Evolutionary conservation across 2,113 vertebrate species (phyloP).

Genomic region (Gavialis gangeticus): DNA sequence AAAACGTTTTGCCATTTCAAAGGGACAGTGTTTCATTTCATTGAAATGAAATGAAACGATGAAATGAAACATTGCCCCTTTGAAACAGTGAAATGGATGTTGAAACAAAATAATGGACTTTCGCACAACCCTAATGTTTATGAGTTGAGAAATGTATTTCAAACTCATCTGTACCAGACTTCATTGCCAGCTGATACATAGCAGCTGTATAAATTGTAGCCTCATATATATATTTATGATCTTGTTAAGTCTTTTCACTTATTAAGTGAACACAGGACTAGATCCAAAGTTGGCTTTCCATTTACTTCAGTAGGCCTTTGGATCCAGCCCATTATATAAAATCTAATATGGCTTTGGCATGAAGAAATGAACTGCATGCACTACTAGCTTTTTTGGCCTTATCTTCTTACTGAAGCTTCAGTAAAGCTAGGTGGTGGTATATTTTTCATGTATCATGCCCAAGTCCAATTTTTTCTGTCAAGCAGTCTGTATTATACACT

Average conservation of each 20-base stretch:
- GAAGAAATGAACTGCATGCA: constrained; percentile 37
- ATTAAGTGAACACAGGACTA: not conserved
- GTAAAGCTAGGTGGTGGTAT: not conserved
- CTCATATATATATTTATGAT: not conserved
- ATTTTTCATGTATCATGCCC: too few relatives aligned
- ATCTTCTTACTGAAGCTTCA: not conserved
- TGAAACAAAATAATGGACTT: not conserved
- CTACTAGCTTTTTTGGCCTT: not conserved
- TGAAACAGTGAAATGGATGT: too few relatives aligned
- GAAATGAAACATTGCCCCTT: too few relatives aligned
- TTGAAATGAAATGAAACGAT: too few relatives aligned
- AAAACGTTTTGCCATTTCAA: too few relatives aligned
- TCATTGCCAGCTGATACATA: not conserved
- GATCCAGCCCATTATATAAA: not conserved
- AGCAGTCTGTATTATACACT: too few relatives aligned
- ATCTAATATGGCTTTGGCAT: constrained; percentile 11
- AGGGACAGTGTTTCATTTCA: too few relatives aligned
- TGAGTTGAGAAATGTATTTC: not conserved
- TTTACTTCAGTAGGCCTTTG: not conserved
- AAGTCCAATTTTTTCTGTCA: too few relatives aligned
- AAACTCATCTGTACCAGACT: accelerated
- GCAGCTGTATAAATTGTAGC: not conserved
- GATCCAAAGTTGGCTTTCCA: not conserved
- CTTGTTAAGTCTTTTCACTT: not conserved
- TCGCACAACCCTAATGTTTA: not conserved